Evolutionary conservation across 1,140 invertebrate species (phyloP).

Genomic region (Solenopsis invicta): DNA sequence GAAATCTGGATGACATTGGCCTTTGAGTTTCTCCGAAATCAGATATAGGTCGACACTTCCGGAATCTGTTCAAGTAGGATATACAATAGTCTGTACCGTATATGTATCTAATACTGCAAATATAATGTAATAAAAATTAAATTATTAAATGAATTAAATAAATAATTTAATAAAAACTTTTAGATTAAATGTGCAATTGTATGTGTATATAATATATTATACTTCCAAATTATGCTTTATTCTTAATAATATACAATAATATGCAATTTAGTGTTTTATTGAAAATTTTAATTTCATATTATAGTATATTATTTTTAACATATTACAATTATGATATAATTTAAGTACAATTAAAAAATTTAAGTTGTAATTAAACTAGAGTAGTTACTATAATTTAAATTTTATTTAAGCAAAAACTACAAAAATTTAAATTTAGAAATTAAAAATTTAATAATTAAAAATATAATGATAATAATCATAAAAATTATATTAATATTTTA

Average conservation of each 20-base stretch:
- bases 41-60: slow-evolving; percentile 54
- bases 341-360: background rate
- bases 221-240: slow-evolving; percentile 11
- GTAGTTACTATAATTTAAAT: too few species aligned
- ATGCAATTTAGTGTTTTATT: background rate
- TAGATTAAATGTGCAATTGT: background rate
- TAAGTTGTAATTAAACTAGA: too few species aligned
- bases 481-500: background rate
- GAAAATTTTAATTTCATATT: background rate
- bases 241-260: background rate
- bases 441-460: too few species aligned
- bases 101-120: too few species aligned
- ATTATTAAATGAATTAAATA: background rate
- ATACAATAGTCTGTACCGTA: background rate
- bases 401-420: too few species aligned
- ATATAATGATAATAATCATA: too few species aligned
- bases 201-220: background rate
- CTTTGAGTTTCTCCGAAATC: slow-evolving; percentile 65
- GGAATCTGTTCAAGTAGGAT: background rate
- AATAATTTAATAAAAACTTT: background rate
- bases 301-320: too few species aligned
- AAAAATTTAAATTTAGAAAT: too few species aligned
- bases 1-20: slow-evolving; percentile 71
- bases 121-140: background rate
- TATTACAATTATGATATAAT: background rate